These are phyloP conservation scores for Drosophila bocki DNA, from an alignment of 1,140 invertebrate genomes.

Conservation along the genomic window DNA sequence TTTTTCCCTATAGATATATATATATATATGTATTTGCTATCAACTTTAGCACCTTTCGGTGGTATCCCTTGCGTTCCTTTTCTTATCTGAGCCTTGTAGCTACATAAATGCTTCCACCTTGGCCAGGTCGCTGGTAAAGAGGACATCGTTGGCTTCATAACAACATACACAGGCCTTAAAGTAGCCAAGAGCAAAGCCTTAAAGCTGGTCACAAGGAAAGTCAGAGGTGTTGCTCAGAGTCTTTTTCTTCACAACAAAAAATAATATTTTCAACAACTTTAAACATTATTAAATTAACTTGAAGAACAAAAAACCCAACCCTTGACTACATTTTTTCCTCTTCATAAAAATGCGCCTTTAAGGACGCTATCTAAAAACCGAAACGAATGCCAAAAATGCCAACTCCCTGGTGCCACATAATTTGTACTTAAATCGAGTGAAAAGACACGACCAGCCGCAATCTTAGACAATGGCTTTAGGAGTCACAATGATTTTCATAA, in stretches of 20 bases:
- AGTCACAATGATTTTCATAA: constrained; percentile 55
- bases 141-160: neutral
- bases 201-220: neutral
- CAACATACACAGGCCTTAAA: neutral
- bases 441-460: constrained; percentile 19
- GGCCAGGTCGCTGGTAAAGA: constrained; percentile 2
- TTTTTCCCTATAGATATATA: constrained; percentile 1
- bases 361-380: constrained; percentile 27
- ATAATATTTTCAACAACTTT: neutral
- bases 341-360: constrained; percentile 13
- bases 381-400: constrained; percentile 37
- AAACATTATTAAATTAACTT: neutral
- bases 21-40: constrained; percentile 19
- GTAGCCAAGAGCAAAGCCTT: neutral
- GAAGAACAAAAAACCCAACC: no score
- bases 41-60: constrained; percentile 51
- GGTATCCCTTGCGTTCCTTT: neutral
- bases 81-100: constrained; percentile 46
- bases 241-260: no score
- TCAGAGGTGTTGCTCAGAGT: no score
- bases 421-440: constrained; percentile 67
- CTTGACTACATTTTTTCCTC: neutral
- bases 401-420: constrained; percentile 68
- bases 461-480: constrained; percentile 25
- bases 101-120: constrained; percentile 51